phyloP scores from a whole-genome alignment of 2,113 vertebrate species.

The Poeciliopsis turrubarensis region DNA sequence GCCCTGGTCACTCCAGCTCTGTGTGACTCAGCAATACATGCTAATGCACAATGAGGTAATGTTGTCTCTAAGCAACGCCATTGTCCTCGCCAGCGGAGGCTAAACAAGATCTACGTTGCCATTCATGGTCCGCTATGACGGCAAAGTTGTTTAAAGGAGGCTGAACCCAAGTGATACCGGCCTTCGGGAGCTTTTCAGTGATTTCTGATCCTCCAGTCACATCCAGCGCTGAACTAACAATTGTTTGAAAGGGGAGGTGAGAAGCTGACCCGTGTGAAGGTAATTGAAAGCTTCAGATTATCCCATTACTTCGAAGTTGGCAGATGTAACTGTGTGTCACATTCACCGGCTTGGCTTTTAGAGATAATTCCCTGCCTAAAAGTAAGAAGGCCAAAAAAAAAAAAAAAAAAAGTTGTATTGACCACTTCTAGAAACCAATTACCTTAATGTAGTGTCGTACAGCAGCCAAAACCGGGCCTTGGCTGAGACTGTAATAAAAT shows the following conservation, averaged over 20 bases:
- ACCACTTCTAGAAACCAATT: conserved; percentile 61
- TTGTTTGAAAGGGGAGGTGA: neutral
- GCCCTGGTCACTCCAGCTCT: conserved; percentile 51
- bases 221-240: neutral
- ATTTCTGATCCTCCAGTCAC: conserved; percentile 1
- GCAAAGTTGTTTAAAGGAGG: conserved; percentile 7
- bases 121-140: conserved; percentile 11
- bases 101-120: conserved; percentile 20
- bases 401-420: conserved; percentile 39
- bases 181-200: neutral
- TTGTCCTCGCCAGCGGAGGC: conserved; percentile 35
- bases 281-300: conserved; percentile 14
- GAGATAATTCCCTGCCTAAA: conserved; percentile 33
- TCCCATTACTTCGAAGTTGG: conserved; percentile 34
- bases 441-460: conserved; percentile 50
- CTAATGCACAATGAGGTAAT: conserved; percentile 63
- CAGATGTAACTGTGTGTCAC: conserved; percentile 12
- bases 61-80: conserved; percentile 62
- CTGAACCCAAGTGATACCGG: neutral
- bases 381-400: conserved; percentile 34
- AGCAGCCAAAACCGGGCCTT: conserved; percentile 26
- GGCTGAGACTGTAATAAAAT: conserved; percentile 53
- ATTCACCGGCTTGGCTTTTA: conserved; percentile 14
- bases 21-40: conserved; percentile 67
- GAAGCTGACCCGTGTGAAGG: neutral